Base-by-base conservation (phyloP, 2,797 vertebrate genomes). In the Oryzias sinensis region DNA sequence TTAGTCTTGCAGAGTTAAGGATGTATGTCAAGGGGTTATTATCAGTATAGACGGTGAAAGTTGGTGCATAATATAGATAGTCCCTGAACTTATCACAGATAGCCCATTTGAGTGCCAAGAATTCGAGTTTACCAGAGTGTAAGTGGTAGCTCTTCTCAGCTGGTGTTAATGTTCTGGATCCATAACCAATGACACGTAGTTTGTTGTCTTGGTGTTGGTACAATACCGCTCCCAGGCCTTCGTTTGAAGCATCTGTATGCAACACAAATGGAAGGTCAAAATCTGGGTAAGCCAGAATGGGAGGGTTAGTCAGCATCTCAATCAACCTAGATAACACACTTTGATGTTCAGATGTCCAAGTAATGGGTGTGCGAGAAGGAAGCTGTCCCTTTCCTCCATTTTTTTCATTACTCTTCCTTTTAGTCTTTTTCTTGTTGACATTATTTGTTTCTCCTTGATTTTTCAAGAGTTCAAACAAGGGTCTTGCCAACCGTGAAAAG, bases 281-380 rank as follows among this genome's bases (percentile, higher is more conserved):
- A 0, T 49, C 59, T 48, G 43, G 71, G 5, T 62, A 27, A 0
- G 18, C 46, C 4, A 59, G 43, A 6, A 65, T 18, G 2, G 49
- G 49, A 6, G 71, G 53, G 3, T 69, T n/a, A 48, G 59, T 56
- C 40, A 70, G 40, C 46, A 55, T 43, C 11, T 74, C 55, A 0
- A 66, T 40, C 1, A 62, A 5, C 5, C 25, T 58, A 14, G 57
- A 6, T 3, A 62, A 5, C 2, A 55, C 43, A 17, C 2, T 14
- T 6, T 17, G 27, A 24, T 74, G 56, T n/a, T 62, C 49, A 17
- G 2, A 42, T 6, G 3, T 65, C 25, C 57, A 74, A 17, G 11
- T 74, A 11, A 69, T 57, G 25, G 52, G 53, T 48, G 64, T 62
- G 18, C 43, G 29, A 3, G 46, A 62, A 0, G 17, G 27, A 1